Percentiles rank a stretch among this genome's conserved stretches.
Evolutionary conservation across 2,888 invertebrate genomes (phyloP).

Genomic region (Dexiosoma caninum): DNA sequence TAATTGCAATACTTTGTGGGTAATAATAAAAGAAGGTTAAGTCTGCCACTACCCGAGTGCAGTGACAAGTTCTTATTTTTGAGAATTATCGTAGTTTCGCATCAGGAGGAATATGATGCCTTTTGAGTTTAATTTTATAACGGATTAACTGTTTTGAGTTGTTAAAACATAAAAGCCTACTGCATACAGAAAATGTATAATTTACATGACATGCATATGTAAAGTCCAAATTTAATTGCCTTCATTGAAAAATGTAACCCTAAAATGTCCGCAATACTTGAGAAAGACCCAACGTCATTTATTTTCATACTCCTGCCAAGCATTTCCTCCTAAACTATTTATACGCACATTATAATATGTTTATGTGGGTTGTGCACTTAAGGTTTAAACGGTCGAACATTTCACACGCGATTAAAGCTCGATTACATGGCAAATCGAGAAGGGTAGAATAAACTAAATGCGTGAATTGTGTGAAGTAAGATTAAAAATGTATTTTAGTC

Average conservation of each 20-base stretch:
- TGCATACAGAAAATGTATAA: constrained; percentile 18
- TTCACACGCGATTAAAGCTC: constrained; percentile 50
- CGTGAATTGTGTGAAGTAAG: constrained; percentile 19
- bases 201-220: constrained; percentile 19
- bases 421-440: constrained; percentile 33
- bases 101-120: neutral
- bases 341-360: neutral
- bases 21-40: constrained; percentile 35
- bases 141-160: constrained; percentile 58
- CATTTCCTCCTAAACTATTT: neutral
- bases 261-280: neutral
- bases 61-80: neutral
- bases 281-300: neutral
- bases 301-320: neutral
- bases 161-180: constrained; percentile 35
- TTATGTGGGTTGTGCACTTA: constrained; percentile 2
- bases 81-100: neutral
- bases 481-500: constrained; percentile 42
- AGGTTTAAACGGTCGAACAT: constrained; percentile 44
- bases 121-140: constrained; percentile 40
- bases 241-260: constrained; percentile 23
- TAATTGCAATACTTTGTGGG: constrained; percentile 44
- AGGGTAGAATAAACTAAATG: constrained; percentile 4
- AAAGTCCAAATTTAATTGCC: constrained; percentile 29
- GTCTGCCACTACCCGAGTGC: neutral